phyloP scores from a whole-genome alignment of 1,140 invertebrate genomes.

The Solenopsis invicta region DNA sequence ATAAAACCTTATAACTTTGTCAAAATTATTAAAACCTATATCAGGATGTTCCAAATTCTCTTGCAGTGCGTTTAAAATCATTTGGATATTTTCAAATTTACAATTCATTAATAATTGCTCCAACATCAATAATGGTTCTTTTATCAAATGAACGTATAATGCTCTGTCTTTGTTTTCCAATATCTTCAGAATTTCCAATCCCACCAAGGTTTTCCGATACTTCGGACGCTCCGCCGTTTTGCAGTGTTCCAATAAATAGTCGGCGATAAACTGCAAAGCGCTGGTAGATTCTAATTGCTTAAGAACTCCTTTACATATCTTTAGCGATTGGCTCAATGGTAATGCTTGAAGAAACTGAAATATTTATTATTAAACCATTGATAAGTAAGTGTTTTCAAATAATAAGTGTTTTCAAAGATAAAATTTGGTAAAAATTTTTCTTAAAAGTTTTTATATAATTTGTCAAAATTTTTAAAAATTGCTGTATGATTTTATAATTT shows the following conservation, averaged over 20 bases:
- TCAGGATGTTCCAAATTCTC: slow-evolving; percentile 70
- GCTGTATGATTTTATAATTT: no score
- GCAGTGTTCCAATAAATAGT: slow-evolving; percentile 87
- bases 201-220: slow-evolving; percentile 87
- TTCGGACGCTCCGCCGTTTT: slow-evolving; percentile 83
- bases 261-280: slow-evolving; percentile 89
- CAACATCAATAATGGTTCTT: slow-evolving; percentile 90
- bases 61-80: slow-evolving; percentile 85
- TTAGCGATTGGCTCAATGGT: slow-evolving; percentile 87
- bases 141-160: slow-evolving; percentile 89
- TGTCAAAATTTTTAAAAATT: no score
- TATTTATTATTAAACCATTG: slow-evolving; percentile 63
- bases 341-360: slow-evolving; percentile 86
- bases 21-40: slow-evolving; percentile 88
- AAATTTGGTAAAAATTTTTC: no score
- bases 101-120: slow-evolving; percentile 93
- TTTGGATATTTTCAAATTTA: slow-evolving; percentile 89
- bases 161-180: slow-evolving; percentile 87
- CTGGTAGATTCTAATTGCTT: slow-evolving; percentile 89
- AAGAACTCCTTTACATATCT: slow-evolving; percentile 89
- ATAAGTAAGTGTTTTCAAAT: neutral
- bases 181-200: slow-evolving; percentile 89
- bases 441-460: no score
- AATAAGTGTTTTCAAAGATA: neutral
- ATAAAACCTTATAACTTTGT: slow-evolving; percentile 90